Conservation (phyloP, 2,113 vertebrate genomes). For the Mionectes macconnelli region DNA sequence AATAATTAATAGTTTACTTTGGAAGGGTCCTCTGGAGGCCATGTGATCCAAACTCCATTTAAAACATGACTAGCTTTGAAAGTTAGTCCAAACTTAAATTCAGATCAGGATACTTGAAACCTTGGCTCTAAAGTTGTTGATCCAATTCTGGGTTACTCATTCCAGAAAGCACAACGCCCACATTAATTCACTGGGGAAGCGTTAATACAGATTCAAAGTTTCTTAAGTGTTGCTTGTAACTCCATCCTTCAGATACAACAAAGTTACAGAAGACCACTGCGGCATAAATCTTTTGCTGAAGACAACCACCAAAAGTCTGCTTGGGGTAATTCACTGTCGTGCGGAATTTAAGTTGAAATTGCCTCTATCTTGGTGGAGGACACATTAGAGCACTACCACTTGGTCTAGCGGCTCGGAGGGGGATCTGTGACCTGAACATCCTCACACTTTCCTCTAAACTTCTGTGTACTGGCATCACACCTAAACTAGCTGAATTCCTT, state of each 20-base stretch:
- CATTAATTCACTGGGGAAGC: background rate
- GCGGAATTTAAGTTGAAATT: background rate
- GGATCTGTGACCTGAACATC: background rate
- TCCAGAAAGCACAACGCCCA: background rate
- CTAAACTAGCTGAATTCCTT: background rate
- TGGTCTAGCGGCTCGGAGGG: background rate
- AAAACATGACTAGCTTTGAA: background rate
- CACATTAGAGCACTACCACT: accelerated
- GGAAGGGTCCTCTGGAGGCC: background rate
- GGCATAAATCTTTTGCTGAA: background rate
- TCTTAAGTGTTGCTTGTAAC: background rate
- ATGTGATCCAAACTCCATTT: background rate
- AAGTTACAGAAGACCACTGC: background rate
- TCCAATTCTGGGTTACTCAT: background rate
- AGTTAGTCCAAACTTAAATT: background rate
- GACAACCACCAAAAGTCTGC: background rate
- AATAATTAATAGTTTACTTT: background rate
- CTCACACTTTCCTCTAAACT: background rate
- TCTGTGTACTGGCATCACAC: background rate
- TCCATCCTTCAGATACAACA: background rate
- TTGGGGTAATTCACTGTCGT: background rate
- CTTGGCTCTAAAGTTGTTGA: background rate
- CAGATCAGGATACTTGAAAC: background rate
- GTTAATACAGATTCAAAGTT: background rate
- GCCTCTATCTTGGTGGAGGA: background rate